These are phyloP conservation scores for Tortricodes alternella DNA, from an alignment of 2,888 invertebrate species.

Conservation along the genomic window DNA sequence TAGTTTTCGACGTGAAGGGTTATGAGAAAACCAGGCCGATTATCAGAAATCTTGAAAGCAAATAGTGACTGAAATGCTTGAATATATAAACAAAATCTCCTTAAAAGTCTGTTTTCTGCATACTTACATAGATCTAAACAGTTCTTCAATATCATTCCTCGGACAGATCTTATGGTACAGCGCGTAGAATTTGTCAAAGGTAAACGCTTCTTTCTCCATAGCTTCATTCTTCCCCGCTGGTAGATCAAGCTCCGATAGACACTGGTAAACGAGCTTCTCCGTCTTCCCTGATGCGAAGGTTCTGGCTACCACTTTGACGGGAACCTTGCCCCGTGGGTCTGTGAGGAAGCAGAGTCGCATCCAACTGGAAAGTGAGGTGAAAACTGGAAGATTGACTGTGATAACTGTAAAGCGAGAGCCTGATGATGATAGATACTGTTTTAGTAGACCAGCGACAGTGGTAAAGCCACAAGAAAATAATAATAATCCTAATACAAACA, in stretches of 20 bases:
- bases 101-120: not conserved
- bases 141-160: constrained; percentile 98
- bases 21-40: not conserved
- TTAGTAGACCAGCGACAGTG: too few species aligned
- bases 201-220: constrained; percentile 96
- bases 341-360: constrained; percentile 97
- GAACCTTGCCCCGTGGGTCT: constrained; percentile 97
- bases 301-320: constrained; percentile 97
- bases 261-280: constrained; percentile 98
- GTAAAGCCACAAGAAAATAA: too few species aligned
- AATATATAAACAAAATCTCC: too few species aligned
- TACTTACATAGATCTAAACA: constrained; percentile 97
- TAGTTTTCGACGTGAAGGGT: too few species aligned
- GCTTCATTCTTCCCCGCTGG: constrained; percentile 98
- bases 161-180: constrained; percentile 99
- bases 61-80: too few species aligned
- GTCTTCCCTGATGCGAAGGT: constrained; percentile 99
- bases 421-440: too few species aligned
- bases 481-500: too few species aligned
- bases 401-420: too few species aligned
- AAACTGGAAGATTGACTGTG: too few species aligned
- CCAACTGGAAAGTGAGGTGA: constrained; percentile 96
- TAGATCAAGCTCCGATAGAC: constrained; percentile 95
- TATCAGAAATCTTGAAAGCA: too few species aligned
- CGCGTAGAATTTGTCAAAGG: constrained; percentile 99